Evolutionary conservation across 2,888 invertebrate species (phyloP), one percentile per base, ranked within the genome.

Genomic region (Lycophotia porphyrea): DNA sequence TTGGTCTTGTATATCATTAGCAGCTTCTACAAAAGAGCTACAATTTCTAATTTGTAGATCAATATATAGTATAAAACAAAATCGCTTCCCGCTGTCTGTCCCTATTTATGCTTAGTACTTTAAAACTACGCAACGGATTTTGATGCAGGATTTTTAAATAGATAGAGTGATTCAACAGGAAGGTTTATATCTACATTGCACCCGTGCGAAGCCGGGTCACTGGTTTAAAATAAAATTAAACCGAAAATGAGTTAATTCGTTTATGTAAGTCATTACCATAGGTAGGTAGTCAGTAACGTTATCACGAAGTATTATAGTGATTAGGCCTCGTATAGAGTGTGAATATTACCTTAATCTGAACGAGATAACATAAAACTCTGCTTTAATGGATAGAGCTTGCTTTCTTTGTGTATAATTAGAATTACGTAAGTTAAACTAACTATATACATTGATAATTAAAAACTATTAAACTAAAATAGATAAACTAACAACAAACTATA

Each of bases 281-380:
- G 1, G 21, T 70, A 70, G 4, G 24, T 66, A 82, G n/a, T 34
- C 11, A 15, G 27, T 58, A 60, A n/a, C 58, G 24, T 65, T 68
- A 71, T 75, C 68, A 3, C 7, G 21, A 66, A 39, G 67, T 68
- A 78, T 73, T 73, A 60, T 18, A 73, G 61, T 67, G 80, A 80
- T 83, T 68, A 75, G 8, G 27, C 18, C 36, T 31, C 60, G 44
- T 55, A 55, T 49, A 64, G 31, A 52, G 55, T 68, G 58, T 61
- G 69, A 75, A 74, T 76, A 66, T 65, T 78, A 55, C 63, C 52
- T 63, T 87, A 82, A 84, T 82, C 86, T 68, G 24, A 65, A 61
- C 67, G 47, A 52, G 82, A 84, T 86, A 79, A 80, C 67, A 60
- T 44, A 44, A 75, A 73, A 63, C 70, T 49, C 36, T 66, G 66